Evolutionary conservation across 2,113 vertebrate species (phyloP), one percentile per base, ranked within the genome.

Genomic region (Sarotherodon lohbergeri): DNA sequence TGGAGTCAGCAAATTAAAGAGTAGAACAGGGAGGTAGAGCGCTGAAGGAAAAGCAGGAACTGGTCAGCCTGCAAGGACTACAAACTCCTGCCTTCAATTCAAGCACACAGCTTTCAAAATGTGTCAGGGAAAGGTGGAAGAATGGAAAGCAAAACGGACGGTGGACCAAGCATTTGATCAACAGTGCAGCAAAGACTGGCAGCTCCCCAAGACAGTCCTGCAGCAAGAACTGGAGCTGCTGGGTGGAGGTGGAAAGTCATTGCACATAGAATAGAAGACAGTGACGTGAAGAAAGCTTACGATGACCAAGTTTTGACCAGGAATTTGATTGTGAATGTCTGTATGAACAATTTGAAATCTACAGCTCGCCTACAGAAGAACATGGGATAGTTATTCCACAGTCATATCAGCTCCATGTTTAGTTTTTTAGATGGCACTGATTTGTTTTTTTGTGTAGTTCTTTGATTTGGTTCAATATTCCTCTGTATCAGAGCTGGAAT

Each of bases 401-500:
- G 36, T 57, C 63, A 66, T 6, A 39, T 79, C 13, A 57, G 17
- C 29, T 80, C 34, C 80, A 17, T 73, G 9, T 39, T 32, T 59
- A 80, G n/a, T 27, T 55, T 63, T 71, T 89, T 29, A 48, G 27
- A 76, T 48, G 71, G 71, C 71, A 76, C 24, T 50, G 43, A 29
- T 48, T 76, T 46, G 2, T 11, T 46, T 46, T 76, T 76, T 76
- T 39, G 4, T 66, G 54, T 34, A 55, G 13, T 88, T 29, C 36
- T 83, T 82, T 87, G 68, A 61, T 85, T n/a, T 52, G 48, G 9
- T 63, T 63, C 43, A 54, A 57, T 79, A n/a, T 80, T 94, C 80
- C 95, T 96, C 95, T 96, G 96, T 94, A 96, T 96, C 96, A 96
- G 96, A 96, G 96, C 52, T 81, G 39, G 84, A 84, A 83, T 85